Evolutionary conservation across 2,113 vertebrate species (phyloP).

Genomic region (Lophochroa leadbeateri): DNA sequence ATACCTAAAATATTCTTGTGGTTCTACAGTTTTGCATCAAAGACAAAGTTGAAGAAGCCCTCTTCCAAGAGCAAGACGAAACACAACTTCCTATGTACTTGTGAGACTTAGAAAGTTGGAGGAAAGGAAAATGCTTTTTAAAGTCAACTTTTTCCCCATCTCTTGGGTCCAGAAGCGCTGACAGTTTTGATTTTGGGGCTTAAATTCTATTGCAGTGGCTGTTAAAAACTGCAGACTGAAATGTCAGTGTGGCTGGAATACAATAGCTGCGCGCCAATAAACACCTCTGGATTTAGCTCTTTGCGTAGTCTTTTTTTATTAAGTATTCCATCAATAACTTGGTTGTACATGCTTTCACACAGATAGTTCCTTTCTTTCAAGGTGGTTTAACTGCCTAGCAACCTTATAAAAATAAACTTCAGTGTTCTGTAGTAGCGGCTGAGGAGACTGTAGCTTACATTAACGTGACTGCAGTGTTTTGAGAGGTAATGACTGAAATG

Average conservation of each 20-base stretch:
- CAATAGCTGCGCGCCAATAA: neutral
- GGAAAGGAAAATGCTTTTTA: neutral
- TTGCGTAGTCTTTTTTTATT: neutral
- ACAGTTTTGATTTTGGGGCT: conserved; percentile 42
- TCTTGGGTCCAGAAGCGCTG: neutral
- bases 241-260: conserved; percentile 17
- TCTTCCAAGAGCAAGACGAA: neutral
- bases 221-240: conserved; percentile 30
- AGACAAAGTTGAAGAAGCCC: neutral
- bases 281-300: conserved; percentile 8
- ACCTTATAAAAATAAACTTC: conserved; percentile 52
- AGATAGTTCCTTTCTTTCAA: conserved; percentile 32
- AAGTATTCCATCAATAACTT: conserved; percentile 54
- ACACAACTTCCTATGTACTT: neutral
- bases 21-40: neutral
- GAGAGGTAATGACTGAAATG: neutral
- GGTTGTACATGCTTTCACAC: conserved; percentile 24
- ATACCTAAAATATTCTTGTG: neutral
- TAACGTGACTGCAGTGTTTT: neutral
- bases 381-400: conserved; percentile 49
- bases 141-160: neutral
- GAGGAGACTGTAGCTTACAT: neutral
- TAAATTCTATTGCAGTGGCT: neutral
- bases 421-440: neutral
- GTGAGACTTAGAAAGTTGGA: neutral